Conservation (phyloP, 1,140 invertebrate species). For the Helicoverpa armigera region DNA sequence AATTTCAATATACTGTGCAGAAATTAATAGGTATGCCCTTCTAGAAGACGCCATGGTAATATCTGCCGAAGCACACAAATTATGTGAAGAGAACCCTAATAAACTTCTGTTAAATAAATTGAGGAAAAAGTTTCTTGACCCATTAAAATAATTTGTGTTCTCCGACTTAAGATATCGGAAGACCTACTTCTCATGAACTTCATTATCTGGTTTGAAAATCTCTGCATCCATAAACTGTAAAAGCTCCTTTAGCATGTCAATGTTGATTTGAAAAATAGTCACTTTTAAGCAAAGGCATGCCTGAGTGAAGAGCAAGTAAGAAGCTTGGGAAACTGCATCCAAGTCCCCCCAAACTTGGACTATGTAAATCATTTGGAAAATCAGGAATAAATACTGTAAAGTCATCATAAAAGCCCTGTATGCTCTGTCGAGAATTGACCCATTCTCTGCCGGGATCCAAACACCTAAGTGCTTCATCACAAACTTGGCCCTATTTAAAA, state of each 20-base stretch:
- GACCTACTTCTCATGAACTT: conserved; percentile 69
- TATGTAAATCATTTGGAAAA: conserved; percentile 79
- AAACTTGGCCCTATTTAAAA: conserved; percentile 75
- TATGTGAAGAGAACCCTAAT: neutral
- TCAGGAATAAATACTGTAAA: conserved; percentile 76
- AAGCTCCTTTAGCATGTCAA: conserved; percentile 63
- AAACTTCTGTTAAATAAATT: too few species aligned
- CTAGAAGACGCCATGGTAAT: neutral
- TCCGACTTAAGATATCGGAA: neutral
- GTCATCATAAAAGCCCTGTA: conserved; percentile 76
- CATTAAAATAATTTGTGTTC: neutral
- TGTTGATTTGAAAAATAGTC: conserved; percentile 72
- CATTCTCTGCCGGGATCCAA: conserved; percentile 70
- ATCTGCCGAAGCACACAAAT: conserved; percentile 21
- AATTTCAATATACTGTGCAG: conserved; percentile 67
- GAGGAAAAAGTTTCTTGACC: too few species aligned
- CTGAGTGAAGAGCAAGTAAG: conserved; percentile 78
- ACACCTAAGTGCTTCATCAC: conserved; percentile 78
- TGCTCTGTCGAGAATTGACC: conserved; percentile 57
- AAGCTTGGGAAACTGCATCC: conserved; percentile 75
- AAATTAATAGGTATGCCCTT: neutral
- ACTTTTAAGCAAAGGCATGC: conserved; percentile 81
- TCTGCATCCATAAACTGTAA: conserved; percentile 71
- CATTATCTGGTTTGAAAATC: conserved; percentile 68
- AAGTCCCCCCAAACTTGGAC: conserved; percentile 76